Percentiles rank a stretch among this genome's conserved stretches.
These are phyloP conservation scores for Paracanthobrama guichenoti DNA, from an alignment of 2,113 vertebrate species.

Conservation along the genomic window DNA sequence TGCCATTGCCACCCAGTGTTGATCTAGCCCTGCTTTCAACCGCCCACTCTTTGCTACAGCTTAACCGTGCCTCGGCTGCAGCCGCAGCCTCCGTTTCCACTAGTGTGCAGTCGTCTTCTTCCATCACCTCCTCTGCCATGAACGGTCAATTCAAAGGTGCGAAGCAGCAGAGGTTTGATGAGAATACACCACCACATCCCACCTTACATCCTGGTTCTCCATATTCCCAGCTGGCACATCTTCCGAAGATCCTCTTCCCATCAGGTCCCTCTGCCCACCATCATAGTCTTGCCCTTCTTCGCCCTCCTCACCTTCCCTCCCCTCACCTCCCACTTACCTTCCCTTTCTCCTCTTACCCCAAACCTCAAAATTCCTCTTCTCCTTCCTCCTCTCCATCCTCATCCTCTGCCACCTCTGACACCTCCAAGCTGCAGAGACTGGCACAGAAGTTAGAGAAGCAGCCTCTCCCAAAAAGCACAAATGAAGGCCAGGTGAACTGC, in stretches of 20 bases:
- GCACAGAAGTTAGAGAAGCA: conserved; percentile 90
- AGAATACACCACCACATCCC: conserved; percentile 79
- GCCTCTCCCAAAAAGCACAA: conserved; percentile 64
- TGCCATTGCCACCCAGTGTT: conserved; percentile 77
- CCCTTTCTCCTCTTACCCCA: conserved; percentile 83
- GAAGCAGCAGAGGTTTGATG: conserved; percentile 80
- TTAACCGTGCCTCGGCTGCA: conserved; percentile 76
- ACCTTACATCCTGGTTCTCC: conserved; percentile 71
- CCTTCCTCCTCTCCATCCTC: conserved; percentile 74
- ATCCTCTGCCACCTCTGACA: conserved; percentile 83
- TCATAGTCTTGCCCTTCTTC: conserved; percentile 80
- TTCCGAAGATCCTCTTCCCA: conserved; percentile 80
- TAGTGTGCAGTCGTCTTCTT: conserved; percentile 65
- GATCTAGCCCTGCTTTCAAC: conserved; percentile 80
- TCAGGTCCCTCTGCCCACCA: conserved; percentile 74
- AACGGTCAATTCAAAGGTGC: conserved; percentile 72
- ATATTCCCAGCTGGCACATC: conserved; percentile 77
- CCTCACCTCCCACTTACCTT: conserved; percentile 75
- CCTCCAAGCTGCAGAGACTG: conserved; percentile 87
- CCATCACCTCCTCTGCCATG: conserved; percentile 73
- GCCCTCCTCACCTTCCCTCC: conserved; percentile 75
- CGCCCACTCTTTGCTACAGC: conserved; percentile 76
- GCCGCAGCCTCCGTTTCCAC: conserved; percentile 70
- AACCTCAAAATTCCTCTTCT: conserved; percentile 74
- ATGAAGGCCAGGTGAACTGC: conserved; percentile 59